Evolutionary conservation across 2,113 vertebrate genomes (phyloP).

Genomic region (Rutilus rutilus): DNA sequence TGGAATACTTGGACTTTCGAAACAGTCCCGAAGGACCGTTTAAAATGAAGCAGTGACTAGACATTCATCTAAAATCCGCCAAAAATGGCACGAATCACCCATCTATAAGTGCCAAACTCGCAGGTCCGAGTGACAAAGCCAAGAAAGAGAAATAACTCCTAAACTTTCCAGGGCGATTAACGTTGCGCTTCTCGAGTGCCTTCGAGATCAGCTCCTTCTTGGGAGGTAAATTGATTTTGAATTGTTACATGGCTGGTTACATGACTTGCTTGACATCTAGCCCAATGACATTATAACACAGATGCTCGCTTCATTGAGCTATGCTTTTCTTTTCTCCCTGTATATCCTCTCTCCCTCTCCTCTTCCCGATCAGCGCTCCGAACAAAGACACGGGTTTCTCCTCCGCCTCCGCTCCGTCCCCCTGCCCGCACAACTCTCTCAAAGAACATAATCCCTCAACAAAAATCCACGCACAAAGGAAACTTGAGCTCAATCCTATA

Average conservation of each 20-base stretch:
- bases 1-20: not conserved
- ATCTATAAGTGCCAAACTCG: not conserved
- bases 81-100: not conserved
- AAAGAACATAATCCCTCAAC: conserved; percentile 83
- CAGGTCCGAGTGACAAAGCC: not conserved
- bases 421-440: conserved; percentile 78
- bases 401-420: conserved; percentile 74
- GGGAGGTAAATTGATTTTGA: conserved; percentile 79
- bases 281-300: conserved; percentile 50
- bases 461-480: conserved; percentile 81
- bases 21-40: not conserved
- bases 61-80: not conserved
- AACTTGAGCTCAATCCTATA: conserved; percentile 83
- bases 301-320: conserved; percentile 17
- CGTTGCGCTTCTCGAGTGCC: conserved; percentile 54
- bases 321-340: conserved; percentile 51
- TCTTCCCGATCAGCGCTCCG: conserved; percentile 53
- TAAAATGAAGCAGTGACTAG: not conserved
- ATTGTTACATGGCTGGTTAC: conserved; percentile 78
- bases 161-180: conserved; percentile 58
- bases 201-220: conserved; percentile 67
- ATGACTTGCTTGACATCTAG: conserved; percentile 76
- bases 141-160: not conserved
- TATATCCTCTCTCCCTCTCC: conserved; percentile 46
- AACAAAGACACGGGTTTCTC: conserved; percentile 75